Evolutionary conservation across 2,888 invertebrate genomes (phyloP).

Genomic region (Acrobasis repandana): DNA sequence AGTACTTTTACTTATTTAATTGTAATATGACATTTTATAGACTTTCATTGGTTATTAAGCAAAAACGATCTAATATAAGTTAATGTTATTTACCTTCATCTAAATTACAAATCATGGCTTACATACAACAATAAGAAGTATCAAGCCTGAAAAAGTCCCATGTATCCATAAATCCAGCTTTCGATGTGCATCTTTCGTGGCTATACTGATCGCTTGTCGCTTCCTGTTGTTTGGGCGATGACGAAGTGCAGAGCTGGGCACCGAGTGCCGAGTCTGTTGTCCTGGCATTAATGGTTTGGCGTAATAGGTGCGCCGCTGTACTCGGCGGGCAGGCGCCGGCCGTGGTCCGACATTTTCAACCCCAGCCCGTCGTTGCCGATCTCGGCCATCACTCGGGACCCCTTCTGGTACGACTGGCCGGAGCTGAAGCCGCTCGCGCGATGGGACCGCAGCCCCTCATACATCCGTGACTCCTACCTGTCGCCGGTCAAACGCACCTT

Average conservation of each 20-base stretch:
- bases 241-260: constrained; percentile 57
- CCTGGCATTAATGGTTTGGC: constrained; percentile 57
- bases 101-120: background rate
- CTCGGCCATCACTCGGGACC: constrained; percentile 92
- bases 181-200: constrained; percentile 29
- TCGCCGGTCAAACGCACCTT: constrained; percentile 95
- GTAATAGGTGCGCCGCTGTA: constrained; percentile 87
- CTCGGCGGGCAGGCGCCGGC: constrained; percentile 85
- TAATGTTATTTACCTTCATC: too few species aligned
- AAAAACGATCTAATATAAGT: too few species aligned
- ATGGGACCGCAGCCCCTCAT: constrained; percentile 88
- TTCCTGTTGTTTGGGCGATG: constrained; percentile 58
- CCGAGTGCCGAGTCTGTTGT: constrained; percentile 52
- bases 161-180: constrained; percentile 23
- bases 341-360: constrained; percentile 88
- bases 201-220: constrained; percentile 46
- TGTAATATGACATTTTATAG: too few species aligned
- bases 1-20: too few species aligned
- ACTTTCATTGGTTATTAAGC: too few species aligned
- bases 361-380: constrained; percentile 90
- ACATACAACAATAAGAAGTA: background rate
- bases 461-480: constrained; percentile 93
- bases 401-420: constrained; percentile 94
- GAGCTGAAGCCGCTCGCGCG: constrained; percentile 89
- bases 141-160: background rate